phyloP scores from a whole-genome alignment of 2,797 vertebrate genomes.

The Smutsia temminckii region DNA sequence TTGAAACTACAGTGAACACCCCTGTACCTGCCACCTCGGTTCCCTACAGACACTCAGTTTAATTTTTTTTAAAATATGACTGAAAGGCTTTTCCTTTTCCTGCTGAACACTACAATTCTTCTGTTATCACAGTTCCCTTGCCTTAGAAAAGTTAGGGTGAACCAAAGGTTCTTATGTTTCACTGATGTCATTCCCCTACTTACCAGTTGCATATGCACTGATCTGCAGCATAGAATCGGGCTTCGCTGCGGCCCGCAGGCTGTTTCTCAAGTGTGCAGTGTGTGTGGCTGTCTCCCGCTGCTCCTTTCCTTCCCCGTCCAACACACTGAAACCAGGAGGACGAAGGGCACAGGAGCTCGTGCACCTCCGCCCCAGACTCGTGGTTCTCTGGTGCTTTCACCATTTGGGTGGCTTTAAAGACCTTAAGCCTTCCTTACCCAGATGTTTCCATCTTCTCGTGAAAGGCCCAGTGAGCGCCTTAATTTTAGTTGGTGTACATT shows the following conservation, averaged over 20 bases:
- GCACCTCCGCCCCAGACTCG: not conserved
- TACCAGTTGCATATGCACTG: not conserved
- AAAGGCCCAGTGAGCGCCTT: not conserved
- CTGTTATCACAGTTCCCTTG: not conserved
- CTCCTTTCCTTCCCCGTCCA: not conserved
- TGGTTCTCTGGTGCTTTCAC: not conserved
- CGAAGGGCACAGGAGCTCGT: not conserved
- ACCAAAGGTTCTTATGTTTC: not conserved
- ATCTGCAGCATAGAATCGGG: not conserved
- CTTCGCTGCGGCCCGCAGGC: not conserved
- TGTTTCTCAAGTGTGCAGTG: not conserved
- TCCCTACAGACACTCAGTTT: not conserved
- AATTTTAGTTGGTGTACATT: not conserved
- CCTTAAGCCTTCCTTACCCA: not conserved
- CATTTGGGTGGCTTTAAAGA: not conserved
- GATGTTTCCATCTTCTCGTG: not conserved
- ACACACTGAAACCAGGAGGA: not conserved
- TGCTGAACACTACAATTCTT: not conserved
- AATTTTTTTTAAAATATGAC: not conserved
- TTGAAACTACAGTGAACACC: not conserved
- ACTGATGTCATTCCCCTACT: not conserved
- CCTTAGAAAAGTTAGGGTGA: not conserved
- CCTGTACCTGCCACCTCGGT: not conserved
- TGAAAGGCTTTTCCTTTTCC: not conserved
- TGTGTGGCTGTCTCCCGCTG: not conserved